Evolutionary conservation across 2,797 vertebrate species (phyloP), one percentile per base, ranked within the genome.

Genomic region (Phrynocephalus forsythii): DNA sequence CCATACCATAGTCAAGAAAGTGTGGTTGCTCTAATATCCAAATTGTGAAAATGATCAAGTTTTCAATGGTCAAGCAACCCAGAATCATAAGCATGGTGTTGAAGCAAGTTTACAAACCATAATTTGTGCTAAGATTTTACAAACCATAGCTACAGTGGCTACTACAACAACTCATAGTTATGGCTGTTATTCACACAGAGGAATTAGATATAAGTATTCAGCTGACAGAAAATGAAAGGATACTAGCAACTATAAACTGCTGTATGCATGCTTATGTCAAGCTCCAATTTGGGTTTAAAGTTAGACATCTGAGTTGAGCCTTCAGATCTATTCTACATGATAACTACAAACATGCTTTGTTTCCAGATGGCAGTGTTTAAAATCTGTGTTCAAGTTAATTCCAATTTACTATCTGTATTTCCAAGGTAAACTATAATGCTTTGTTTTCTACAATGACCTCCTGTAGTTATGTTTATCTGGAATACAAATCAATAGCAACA

Each of bases 261-360:
- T 15, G 16, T 20, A 48, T n/a, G 6, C n/a, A 10, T 44, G 56
- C 16, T n/a, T 30, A 26, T n/a, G 66, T 60, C 67, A 38, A n/a
- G 22, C 44, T 67, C 48, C 11, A 24, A 80, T 86, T 28, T 38
- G 16, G 2, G 18, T 67, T 22, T 28, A 15, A 52, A 72, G 56
- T 22, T 24, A 73, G 20, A 52, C 50, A 38, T 44, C 33, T 75
- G 33, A 60, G 50, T 30, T 75, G 33, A 60, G 30, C 50, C 5
- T 81, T 95, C 90, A 95, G 95, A 96, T 97, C 97, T 96, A 97
- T 97, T 97, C 96, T 96, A 98, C 95, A 96, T 97, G 96, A 97
- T 97, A 97, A 91, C 91, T 96, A 93, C 90, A 95, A 93, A 90
- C 95, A 96, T 94, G 94, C 90, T 96, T 96, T 96, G 94, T 95